Conservation (phyloP, 1,140 invertebrate species). For the Orius insidiosus region DNA sequence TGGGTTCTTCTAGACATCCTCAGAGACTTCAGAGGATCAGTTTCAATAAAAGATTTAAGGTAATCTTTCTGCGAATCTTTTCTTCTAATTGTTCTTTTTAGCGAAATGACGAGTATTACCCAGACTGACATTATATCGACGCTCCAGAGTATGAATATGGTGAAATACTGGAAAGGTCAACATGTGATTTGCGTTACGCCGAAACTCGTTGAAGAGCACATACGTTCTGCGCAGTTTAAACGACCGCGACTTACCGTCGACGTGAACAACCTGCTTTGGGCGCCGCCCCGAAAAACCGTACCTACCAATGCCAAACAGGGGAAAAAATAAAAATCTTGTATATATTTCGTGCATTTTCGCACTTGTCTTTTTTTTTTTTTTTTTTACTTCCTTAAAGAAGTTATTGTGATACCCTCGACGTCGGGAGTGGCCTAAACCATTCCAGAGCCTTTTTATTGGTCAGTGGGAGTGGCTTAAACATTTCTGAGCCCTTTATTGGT, state of each 20-base stretch:
- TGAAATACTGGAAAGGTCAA: slow-evolving; percentile 96
- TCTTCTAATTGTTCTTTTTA: no score
- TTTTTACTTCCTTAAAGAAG: no score
- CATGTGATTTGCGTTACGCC: slow-evolving; percentile 95
- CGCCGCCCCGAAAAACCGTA: slow-evolving; percentile 34
- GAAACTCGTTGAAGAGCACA: slow-evolving; percentile 84
- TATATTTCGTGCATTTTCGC: no score
- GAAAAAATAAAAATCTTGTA: slow-evolving; percentile 8
- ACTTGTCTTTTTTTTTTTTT: no score
- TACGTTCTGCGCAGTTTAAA: slow-evolving; percentile 81
- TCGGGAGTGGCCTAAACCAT: no score
- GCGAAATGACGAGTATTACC: slow-evolving; percentile 87
- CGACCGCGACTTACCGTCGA: slow-evolving; percentile 78
- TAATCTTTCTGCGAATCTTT: no score
- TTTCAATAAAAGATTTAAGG: slow-evolving; percentile 87
- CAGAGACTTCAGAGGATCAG: slow-evolving; percentile 60
- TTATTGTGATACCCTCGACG: no score
- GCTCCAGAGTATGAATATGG: slow-evolving; percentile 92
- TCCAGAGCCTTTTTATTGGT: no score
- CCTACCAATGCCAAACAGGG: slow-evolving; percentile 9
- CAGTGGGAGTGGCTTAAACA: no score
- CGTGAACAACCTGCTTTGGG: slow-evolving; percentile 58
- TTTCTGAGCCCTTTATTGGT: no score
- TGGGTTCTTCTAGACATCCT: slow-evolving; percentile 89
- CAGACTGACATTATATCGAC: slow-evolving; percentile 92